Evolutionary conservation across 2,888 invertebrate genomes (phyloP).

Genomic region (Hyppa rectilinea): DNA sequence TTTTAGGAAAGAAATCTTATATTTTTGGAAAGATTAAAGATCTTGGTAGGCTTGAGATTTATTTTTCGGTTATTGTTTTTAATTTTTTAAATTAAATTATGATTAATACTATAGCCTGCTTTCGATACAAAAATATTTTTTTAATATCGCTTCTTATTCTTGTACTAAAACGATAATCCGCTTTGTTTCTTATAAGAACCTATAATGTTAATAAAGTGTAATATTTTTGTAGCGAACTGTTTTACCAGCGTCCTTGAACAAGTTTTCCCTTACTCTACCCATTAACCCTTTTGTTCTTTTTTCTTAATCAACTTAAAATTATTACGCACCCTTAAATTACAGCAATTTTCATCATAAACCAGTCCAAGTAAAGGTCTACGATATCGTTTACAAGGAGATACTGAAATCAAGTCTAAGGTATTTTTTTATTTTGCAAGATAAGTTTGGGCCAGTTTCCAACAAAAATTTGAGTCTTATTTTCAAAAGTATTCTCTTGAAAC

Average conservation of each 20-base stretch:
- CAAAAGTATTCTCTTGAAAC: too few species aligned
- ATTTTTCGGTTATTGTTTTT: neutral
- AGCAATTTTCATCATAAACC: constrained; percentile 34
- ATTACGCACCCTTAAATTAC: constrained; percentile 33
- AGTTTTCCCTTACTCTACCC: too few species aligned
- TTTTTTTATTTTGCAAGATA: constrained; percentile 17
- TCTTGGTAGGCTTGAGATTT: neutral
- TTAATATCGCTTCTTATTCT: too few species aligned
- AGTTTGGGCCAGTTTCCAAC: constrained; percentile 4
- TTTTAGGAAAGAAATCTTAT: neutral
- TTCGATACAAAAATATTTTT: neutral
- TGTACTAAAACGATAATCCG: neutral
- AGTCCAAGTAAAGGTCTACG: constrained; percentile 11
- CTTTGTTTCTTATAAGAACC: neutral
- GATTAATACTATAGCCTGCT: neutral
- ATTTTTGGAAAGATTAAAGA: neutral
- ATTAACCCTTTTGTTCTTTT: neutral
- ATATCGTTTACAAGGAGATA: constrained; percentile 17
- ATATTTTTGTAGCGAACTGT: constrained; percentile 21
- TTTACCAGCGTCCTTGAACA: neutral
- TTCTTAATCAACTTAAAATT: constrained; percentile 36
- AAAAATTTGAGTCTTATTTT: neutral
- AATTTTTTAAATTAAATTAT: neutral
- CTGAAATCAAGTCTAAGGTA: constrained; percentile 5
- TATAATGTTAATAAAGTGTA: constrained; percentile 4